phyloP scores from a whole-genome alignment of 2,888 invertebrate genomes.

The Crioceris asparagi region DNA sequence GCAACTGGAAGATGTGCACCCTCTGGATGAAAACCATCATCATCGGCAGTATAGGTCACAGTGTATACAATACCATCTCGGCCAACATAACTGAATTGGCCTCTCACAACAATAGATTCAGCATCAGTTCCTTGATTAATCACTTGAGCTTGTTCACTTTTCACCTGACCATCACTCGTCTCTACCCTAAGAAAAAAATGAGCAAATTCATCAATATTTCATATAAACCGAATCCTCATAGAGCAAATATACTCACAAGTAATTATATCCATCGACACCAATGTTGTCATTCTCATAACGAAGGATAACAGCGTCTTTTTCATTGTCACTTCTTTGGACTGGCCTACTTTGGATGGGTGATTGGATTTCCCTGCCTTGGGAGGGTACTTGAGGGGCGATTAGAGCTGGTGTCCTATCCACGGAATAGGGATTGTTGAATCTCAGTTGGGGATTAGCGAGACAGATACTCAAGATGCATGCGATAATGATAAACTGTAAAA shows the following conservation, averaged over 20 bases:
- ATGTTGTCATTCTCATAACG: not conserved
- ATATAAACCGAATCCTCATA: no score
- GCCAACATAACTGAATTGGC: conserved; percentile 49
- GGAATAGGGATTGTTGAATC: no score
- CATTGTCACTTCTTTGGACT: no score
- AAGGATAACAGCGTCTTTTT: not conserved
- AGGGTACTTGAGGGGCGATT: no score
- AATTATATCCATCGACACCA: not conserved
- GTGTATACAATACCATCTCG: conserved; percentile 52
- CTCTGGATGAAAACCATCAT: conserved; percentile 48
- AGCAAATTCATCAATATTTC: no score
- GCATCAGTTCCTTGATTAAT: conserved; percentile 53
- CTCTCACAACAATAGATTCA: conserved; percentile 49
- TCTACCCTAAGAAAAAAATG: conserved; percentile 41
- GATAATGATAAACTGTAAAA: no score
- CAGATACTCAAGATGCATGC: no score
- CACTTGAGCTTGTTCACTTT: conserved; percentile 49
- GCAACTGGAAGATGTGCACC: conserved; percentile 39
- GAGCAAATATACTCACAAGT: not conserved
- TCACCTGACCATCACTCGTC: conserved; percentile 50
- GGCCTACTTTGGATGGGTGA: no score
- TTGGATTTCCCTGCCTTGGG: no score
- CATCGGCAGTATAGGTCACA: conserved; percentile 50
- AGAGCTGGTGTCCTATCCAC: no score
- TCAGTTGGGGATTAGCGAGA: no score